These are phyloP conservation scores for Danaus melanippus DNA, from an alignment of 1,140 invertebrate species.

Conservation along the genomic window DNA sequence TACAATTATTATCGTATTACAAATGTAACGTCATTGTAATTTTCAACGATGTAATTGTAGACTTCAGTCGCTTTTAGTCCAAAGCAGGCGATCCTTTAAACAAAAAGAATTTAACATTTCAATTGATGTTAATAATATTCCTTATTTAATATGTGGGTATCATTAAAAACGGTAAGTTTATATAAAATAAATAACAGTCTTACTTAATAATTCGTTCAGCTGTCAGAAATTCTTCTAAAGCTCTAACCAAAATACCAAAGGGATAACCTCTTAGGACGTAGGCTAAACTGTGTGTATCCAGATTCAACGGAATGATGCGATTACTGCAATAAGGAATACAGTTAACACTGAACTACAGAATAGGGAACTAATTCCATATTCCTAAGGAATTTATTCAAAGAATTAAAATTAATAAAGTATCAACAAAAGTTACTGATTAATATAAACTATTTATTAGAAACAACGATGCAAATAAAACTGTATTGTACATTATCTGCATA, in stretches of 20 bases:
- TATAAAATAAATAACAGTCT: conserved; percentile 1
- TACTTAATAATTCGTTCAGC: conserved; percentile 36
- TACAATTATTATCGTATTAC: conserved; percentile 18
- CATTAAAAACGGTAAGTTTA: background rate
- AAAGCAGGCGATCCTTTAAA: conserved; percentile 35
- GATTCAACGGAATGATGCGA: conserved; percentile 27
- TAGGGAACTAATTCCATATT: background rate
- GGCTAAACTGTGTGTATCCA: conserved; percentile 37
- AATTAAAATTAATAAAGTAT: too few species aligned
- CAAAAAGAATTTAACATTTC: conserved; percentile 4
- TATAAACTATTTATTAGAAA: too few species aligned
- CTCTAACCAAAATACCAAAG: conserved; percentile 32
- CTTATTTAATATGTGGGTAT: conserved; percentile 1
- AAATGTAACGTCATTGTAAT: conserved; percentile 21
- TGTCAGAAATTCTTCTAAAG: conserved; percentile 34
- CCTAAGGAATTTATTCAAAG: too few species aligned
- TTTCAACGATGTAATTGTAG: conserved; percentile 29
- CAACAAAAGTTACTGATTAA: too few species aligned
- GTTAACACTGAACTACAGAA: conserved; percentile 13
- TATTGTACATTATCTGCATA: too few species aligned
- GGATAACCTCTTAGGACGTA: conserved; percentile 32
- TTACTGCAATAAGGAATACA: conserved; percentile 20
- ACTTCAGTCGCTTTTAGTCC: conserved; percentile 32
- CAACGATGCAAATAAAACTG: too few species aligned
- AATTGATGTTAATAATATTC: conserved; percentile 1